Percentiles rank a stretch among this genome's conserved stretches.
phyloP scores from a whole-genome alignment of 1,140 invertebrate species.

The Xylocopa sonorina region DNA sequence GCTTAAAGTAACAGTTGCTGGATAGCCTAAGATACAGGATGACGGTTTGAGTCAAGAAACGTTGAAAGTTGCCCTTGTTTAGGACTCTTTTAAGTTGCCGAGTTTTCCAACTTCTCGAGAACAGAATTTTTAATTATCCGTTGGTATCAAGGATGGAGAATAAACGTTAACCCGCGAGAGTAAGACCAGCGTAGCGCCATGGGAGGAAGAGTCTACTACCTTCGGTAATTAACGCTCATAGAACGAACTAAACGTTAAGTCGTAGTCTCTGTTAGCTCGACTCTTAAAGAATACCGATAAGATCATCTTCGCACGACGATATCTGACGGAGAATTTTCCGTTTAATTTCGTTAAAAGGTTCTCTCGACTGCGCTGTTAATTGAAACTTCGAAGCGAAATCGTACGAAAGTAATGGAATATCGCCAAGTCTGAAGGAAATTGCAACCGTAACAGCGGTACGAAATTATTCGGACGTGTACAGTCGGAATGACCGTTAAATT shows the following conservation, averaged over 20 bases:
- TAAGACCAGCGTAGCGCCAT: too few species aligned
- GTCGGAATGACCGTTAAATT: conserved; percentile 7
- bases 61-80: background rate
- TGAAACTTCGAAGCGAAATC: background rate
- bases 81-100: background rate
- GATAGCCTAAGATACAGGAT: too few species aligned
- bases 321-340: background rate
- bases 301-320: background rate
- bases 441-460: too few species aligned
- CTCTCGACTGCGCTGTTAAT: background rate
- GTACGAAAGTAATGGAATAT: background rate
- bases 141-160: background rate
- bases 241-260: too few species aligned
- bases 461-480: background rate
- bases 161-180: background rate
- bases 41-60: background rate
- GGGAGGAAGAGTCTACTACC: background rate
- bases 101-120: background rate
- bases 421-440: background rate
- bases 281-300: conserved; percentile 4
- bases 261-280: too few species aligned
- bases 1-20: too few species aligned
- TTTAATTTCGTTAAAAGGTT: conserved; percentile 8
- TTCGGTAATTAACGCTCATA: background rate
- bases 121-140: conserved; percentile 15